Percentiles rank a stretch among this genome's conserved stretches.
Conservation (phyloP, 2,113 vertebrate genomes). For the Microtus oregoni region DNA sequence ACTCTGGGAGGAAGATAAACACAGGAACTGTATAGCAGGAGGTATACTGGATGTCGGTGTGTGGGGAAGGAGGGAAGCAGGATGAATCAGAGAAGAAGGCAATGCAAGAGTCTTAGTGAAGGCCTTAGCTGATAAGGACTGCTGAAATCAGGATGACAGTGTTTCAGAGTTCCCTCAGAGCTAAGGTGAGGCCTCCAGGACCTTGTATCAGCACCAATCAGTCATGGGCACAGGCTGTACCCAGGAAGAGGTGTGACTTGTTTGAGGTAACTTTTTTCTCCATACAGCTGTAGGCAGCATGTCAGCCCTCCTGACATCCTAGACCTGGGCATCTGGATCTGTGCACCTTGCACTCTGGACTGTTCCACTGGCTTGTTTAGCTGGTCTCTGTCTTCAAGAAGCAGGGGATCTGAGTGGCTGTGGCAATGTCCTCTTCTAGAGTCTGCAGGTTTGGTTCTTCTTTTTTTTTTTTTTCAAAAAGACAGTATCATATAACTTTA, state of each 20-base stretch:
- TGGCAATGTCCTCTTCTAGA: background rate
- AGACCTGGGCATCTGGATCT: background rate
- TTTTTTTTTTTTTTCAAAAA: background rate
- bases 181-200: background rate
- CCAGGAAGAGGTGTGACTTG: background rate
- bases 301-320: background rate
- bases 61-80: background rate
- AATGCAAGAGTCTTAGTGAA: background rate
- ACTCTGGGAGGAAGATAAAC: background rate
- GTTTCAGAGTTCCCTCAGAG: background rate
- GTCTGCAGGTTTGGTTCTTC: background rate
- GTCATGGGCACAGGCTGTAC: accelerated
- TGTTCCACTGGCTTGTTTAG: background rate
- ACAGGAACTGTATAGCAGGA: background rate
- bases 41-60: background rate
- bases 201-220: background rate
- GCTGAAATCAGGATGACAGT: background rate
- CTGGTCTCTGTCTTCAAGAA: background rate
- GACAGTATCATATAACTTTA: background rate
- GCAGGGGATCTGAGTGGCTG: background rate
- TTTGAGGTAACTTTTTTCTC: background rate
- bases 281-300: background rate
- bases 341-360: background rate
- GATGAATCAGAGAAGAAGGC: background rate
- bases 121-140: background rate